Conservation (phyloP, 1,140 invertebrate species). For the Drosophila pruinosa region DNA sequence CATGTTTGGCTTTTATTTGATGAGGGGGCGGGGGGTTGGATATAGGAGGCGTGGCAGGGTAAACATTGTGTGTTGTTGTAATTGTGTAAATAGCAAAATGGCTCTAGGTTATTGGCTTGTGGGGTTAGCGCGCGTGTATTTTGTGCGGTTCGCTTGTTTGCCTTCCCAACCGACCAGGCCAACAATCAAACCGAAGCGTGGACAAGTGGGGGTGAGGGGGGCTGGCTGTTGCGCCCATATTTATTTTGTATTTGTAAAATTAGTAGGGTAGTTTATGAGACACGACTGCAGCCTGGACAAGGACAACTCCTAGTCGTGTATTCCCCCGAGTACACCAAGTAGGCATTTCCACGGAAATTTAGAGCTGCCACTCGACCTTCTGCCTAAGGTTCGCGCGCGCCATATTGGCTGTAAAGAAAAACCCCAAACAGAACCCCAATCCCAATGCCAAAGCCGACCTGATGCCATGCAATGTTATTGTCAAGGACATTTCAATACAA, state of each 20-base stretch:
- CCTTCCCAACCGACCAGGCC: conserved; percentile 10
- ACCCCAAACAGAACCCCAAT: not conserved
- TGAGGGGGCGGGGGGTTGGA: not conserved
- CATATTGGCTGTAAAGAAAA: conserved; percentile 33
- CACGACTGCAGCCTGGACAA: not conserved
- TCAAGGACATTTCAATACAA: conserved; percentile 77
- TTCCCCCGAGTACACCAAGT: conserved; percentile 64
- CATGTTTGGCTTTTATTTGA: conserved; percentile 21
- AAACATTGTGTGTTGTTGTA: conserved; percentile 61
- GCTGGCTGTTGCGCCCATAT: conserved; percentile 40
- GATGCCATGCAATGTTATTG: conserved; percentile 74
- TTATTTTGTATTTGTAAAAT: conserved; percentile 62
- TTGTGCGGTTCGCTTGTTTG: conserved; percentile 63
- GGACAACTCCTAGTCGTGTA: conserved; percentile 3
- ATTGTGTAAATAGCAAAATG: conserved; percentile 76
- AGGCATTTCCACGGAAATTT: conserved; percentile 23
- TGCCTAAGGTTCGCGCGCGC: conserved; percentile 27
- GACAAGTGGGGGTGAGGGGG: not conserved
- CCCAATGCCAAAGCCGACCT: conserved; percentile 19
- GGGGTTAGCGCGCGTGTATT: conserved; percentile 42
- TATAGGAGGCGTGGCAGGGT: too few relatives aligned
- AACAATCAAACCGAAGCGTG: not conserved
- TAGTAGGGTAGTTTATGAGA: conserved; percentile 20
- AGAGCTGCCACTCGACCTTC: not conserved
- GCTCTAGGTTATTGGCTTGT: conserved; percentile 74